Evolutionary conservation across 2,888 invertebrate species (phyloP).

Genomic region (Amphipyra tragopoginis): DNA sequence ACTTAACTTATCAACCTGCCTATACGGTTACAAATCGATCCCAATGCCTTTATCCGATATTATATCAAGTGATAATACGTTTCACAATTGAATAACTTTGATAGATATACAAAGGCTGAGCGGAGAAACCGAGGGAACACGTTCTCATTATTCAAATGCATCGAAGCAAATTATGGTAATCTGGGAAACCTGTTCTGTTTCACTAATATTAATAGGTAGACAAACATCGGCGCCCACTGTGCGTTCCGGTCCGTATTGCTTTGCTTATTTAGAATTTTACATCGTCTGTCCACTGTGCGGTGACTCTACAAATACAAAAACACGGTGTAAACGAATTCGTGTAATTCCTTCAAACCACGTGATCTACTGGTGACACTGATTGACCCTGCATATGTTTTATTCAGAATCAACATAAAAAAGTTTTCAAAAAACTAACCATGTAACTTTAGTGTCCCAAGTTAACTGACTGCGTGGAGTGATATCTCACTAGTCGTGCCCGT

Average conservation of each 20-base stretch:
- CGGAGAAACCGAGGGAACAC: constrained; percentile 77
- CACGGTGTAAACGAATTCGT: too few relatives aligned
- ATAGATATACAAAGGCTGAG: constrained; percentile 77
- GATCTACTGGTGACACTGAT: too few relatives aligned
- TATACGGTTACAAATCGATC: constrained; percentile 54
- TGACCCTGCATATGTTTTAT: too few relatives aligned
- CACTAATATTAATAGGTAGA: constrained; percentile 85
- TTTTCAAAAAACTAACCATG: too few relatives aligned
- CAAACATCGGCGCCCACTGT: constrained; percentile 77
- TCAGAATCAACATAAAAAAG: too few relatives aligned
- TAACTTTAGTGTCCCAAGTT: too few relatives aligned
- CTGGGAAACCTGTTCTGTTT: constrained; percentile 88
- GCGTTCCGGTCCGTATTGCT: constrained; percentile 63
- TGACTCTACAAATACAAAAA: constrained; percentile 31
- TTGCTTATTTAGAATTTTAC: constrained; percentile 66
- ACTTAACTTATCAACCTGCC: constrained; percentile 40
- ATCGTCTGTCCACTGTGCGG: constrained; percentile 48
- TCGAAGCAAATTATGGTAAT: constrained; percentile 90
- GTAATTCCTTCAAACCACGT: too few relatives aligned
- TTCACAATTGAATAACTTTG: constrained; percentile 82
- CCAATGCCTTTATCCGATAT: constrained; percentile 64
- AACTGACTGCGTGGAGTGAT: too few relatives aligned
- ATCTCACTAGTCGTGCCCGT: too few relatives aligned
- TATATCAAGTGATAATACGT: constrained; percentile 73
- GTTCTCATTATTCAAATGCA: constrained; percentile 90